Percentiles rank a stretch among this genome's conserved stretches.
These are phyloP conservation scores for Callipepla squamata DNA, from an alignment of 2,113 vertebrate genomes.

Conservation along the genomic window DNA sequence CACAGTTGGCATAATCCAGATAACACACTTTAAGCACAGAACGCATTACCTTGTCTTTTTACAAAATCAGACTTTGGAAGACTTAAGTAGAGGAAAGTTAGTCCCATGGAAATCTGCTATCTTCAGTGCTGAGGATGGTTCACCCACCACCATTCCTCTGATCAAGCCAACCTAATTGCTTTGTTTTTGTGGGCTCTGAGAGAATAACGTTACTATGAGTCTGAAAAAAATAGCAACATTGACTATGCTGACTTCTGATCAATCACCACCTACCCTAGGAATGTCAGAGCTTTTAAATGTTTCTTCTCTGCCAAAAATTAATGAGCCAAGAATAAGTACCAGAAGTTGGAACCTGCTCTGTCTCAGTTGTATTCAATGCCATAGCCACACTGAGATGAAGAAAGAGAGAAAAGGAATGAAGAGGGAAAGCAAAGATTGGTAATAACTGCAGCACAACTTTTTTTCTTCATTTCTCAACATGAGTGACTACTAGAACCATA, in stretches of 20 bases:
- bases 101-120: neutral
- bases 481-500: neutral
- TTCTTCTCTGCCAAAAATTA: slow-evolving; percentile 43
- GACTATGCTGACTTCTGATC: slow-evolving; percentile 52
- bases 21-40: slow-evolving; percentile 2
- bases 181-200: slow-evolving; percentile 39
- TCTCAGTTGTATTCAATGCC: neutral
- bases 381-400: neutral
- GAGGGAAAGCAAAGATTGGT: neutral
- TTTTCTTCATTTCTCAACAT: neutral
- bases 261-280: slow-evolving; percentile 17
- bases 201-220: neutral
- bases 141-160: neutral
- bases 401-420: neutral
- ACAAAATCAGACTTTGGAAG: neutral
- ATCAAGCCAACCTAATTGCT: slow-evolving; percentile 1
- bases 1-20: neutral
- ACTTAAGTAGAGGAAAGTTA: neutral
- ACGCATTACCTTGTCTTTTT: neutral
- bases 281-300: slow-evolving; percentile 16
- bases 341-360: slow-evolving; percentile 24
- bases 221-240: slow-evolving; percentile 26
- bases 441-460: neutral
- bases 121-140: neutral
- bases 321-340: slow-evolving; percentile 45